A percentile compares a stretch with the other conserved stretches of the same genome.
phyloP scores from a whole-genome alignment of 2,888 invertebrate species.

The Creontiades dilutus region DNA sequence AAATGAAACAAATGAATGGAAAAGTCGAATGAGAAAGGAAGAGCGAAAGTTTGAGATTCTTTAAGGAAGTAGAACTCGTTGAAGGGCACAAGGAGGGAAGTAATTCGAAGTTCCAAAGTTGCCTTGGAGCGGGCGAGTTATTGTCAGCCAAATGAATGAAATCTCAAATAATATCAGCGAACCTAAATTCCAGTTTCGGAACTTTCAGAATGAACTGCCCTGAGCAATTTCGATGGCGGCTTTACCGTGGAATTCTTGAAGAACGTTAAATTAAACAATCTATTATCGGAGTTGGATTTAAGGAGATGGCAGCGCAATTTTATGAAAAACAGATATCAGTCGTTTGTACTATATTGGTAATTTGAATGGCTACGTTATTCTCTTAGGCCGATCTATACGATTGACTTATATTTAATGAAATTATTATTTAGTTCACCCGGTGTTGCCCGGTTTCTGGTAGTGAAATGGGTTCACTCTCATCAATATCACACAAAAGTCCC shows the following conservation, averaged over 20 bases:
- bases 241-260: neutral
- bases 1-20: neutral
- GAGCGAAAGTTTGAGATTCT: neutral
- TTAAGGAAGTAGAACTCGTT: neutral
- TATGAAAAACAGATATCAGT: neutral
- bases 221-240: neutral
- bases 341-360: too few relatives aligned
- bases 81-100: conserved; percentile 15
- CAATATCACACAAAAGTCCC: too few relatives aligned
- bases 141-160: conserved; percentile 37
- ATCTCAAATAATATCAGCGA: conserved; percentile 11
- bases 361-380: too few relatives aligned
- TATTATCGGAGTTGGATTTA: conserved; percentile 1
- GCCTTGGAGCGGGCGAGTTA: neutral
- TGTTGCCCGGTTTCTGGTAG: too few relatives aligned
- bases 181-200: neutral
- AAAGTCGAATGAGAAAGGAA: neutral
- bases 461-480: too few relatives aligned
- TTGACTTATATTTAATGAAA: too few relatives aligned
- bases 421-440: too few relatives aligned
- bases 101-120: conserved; percentile 27
- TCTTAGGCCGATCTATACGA: too few relatives aligned
- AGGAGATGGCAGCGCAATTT: neutral
- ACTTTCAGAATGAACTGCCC: neutral
- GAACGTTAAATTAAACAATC: neutral